A percentile compares a stretch with the other conserved stretches of the same genome.
phyloP scores from a whole-genome alignment of 2,888 invertebrate genomes.

The Dicyrtomina minuta region DNA sequence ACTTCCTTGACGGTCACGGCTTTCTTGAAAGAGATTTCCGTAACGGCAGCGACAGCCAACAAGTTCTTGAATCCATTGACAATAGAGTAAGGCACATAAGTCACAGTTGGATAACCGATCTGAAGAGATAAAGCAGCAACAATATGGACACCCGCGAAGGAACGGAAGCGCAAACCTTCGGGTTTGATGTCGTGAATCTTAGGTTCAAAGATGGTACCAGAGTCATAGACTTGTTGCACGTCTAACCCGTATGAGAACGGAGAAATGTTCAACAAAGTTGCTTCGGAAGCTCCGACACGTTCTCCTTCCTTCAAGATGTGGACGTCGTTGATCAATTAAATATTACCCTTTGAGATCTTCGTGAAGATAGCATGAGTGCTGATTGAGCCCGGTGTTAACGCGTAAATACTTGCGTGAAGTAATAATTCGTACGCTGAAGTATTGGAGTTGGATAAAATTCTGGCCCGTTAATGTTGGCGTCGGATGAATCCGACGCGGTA shows the following conservation, averaged over 20 bases:
- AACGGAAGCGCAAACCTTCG: slow-evolving; percentile 87
- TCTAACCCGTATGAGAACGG: slow-evolving; percentile 98
- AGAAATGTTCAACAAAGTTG: slow-evolving; percentile 97
- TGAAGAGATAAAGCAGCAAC: slow-evolving; percentile 89
- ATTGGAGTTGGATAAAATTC: no score
- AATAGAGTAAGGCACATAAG: slow-evolving; percentile 95
- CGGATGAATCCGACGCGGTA: no score
- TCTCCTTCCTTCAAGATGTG: slow-evolving; percentile 91
- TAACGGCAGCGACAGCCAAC: slow-evolving; percentile 92
- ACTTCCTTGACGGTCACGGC: slow-evolving; percentile 89
- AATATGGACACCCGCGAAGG: slow-evolving; percentile 88
- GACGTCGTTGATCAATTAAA: slow-evolving; percentile 98
- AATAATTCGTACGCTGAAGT: no score
- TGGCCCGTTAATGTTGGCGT: no score
- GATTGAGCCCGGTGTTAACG: slow-evolving; percentile 97
- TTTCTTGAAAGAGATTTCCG: slow-evolving; percentile 93
- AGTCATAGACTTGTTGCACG: slow-evolving; percentile 85
- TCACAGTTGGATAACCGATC: slow-evolving; percentile 94
- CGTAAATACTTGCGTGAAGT: no score
- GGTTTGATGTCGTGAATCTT: slow-evolving; percentile 97
- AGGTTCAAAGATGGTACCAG: slow-evolving; percentile 95
- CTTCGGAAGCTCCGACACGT: slow-evolving; percentile 98
- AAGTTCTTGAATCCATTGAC: slow-evolving; percentile 98
- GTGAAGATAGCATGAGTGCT: slow-evolving; percentile 99
- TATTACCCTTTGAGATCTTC: slow-evolving; percentile 98